Conservation (phyloP, 1,140 invertebrate genomes). For the Tachypleus tridentatus region DNA sequence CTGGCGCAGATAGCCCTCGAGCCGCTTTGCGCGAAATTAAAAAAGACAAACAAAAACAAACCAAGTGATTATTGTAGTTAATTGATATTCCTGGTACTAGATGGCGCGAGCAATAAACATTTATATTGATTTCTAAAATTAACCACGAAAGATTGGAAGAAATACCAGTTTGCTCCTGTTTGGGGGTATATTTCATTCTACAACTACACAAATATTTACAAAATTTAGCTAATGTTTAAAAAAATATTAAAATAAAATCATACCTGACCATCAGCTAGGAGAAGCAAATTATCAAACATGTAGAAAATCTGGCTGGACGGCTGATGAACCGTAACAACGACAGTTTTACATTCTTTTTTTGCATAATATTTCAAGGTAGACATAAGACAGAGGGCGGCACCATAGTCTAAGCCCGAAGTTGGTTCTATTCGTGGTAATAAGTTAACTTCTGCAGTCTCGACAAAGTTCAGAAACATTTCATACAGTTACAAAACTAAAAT, state of each 20-base stretch:
- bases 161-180: too few species aligned
- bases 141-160: too few species aligned
- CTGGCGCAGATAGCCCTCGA: too few species aligned
- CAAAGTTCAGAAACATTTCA: neutral
- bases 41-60: too few species aligned
- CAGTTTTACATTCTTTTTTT: constrained; percentile 60
- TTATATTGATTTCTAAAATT: too few species aligned
- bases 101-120: too few species aligned
- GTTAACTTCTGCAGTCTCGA: neutral
- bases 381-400: constrained; percentile 63
- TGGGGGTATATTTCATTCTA: too few species aligned
- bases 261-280: constrained; percentile 57
- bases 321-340: constrained; percentile 72
- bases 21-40: too few species aligned
- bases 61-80: too few species aligned
- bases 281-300: constrained; percentile 64
- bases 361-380: constrained; percentile 59
- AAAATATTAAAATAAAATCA: constrained; percentile 11
- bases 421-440: constrained; percentile 46
- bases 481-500: neutral
- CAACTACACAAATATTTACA: too few species aligned
- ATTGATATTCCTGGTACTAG: too few species aligned
- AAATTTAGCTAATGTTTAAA: neutral
- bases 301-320: constrained; percentile 80
- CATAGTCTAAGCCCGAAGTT: constrained; percentile 71